Conservation (phyloP, 64 coral and sea anemone genomes). For the Montipora efflorescens region DNA sequence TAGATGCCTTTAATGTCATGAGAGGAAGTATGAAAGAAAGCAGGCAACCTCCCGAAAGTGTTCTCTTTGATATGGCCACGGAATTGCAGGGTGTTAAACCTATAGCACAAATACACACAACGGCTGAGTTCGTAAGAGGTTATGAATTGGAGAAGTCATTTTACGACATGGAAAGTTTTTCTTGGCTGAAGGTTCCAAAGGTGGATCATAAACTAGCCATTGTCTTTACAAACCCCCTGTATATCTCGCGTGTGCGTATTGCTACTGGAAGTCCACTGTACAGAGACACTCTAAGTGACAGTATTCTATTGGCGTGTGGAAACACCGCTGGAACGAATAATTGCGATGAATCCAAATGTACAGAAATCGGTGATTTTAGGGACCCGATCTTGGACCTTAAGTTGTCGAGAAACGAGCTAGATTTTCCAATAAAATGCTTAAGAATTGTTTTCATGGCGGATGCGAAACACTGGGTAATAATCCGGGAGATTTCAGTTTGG, state of each 20-base stretch:
- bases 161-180: not conserved
- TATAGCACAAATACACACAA: not conserved
- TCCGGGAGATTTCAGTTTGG: conserved; percentile 67
- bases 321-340: not conserved
- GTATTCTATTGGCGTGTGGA: conserved; percentile 6
- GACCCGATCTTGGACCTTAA: conserved; percentile 46
- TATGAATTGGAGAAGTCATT: conserved; percentile 49
- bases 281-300: not conserved
- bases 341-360: conserved; percentile 20
- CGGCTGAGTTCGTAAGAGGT: not conserved
- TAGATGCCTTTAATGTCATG: not conserved
- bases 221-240: conserved; percentile 2
- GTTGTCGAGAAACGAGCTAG: not conserved
- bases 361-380: conserved; percentile 5
- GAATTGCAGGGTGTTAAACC: not conserved
- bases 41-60: not conserved
- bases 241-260: conserved; percentile 17
- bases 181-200: conserved; percentile 47
- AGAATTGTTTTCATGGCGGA: conserved; percentile 33
- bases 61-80: not conserved
- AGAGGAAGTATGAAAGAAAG: not conserved
- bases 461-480: conserved; percentile 47
- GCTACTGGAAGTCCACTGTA: conserved; percentile 21
- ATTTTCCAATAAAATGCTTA: conserved; percentile 57
- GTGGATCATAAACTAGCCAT: conserved; percentile 15